Conservation (phyloP, 2,888 invertebrate genomes). For the Gerris lacustris region DNA sequence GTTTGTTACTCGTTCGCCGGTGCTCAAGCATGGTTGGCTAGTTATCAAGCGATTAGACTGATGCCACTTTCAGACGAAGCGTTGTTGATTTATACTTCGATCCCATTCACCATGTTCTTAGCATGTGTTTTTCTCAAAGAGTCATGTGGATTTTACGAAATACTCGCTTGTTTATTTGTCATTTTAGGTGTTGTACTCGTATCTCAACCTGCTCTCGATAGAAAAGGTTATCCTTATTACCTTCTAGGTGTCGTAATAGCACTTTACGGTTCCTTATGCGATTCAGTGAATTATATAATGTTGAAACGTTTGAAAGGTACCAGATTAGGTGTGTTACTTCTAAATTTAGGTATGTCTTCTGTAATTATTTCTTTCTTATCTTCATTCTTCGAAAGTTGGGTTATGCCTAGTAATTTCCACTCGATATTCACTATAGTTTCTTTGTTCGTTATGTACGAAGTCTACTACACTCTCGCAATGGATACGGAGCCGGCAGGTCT, state of each 20-base stretch:
- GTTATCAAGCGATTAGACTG: constrained; percentile 17
- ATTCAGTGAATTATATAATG: constrained; percentile 14
- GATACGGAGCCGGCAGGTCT: constrained; percentile 11
- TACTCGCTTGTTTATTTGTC: constrained; percentile 9
- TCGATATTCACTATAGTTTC: neutral
- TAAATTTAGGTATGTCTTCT: constrained; percentile 7
- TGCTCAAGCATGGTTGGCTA: neutral
- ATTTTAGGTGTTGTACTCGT: constrained; percentile 12
- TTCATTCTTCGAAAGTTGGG: constrained; percentile 14
- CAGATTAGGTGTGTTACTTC: constrained; percentile 12
- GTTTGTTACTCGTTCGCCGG: neutral
- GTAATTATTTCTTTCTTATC: neutral
- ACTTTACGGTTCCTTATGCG: constrained; percentile 10
- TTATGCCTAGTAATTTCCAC: constrained; percentile 1
- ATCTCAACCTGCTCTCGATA: neutral
- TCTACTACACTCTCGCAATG: constrained; percentile 9
- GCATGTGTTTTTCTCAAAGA: constrained; percentile 18
- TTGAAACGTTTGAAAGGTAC: constrained; percentile 7
- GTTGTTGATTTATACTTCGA: constrained; percentile 17
- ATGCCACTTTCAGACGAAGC: constrained; percentile 20
- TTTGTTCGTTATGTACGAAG: constrained; percentile 11
- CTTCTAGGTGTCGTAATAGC: constrained; percentile 6
- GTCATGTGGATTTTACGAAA: constrained; percentile 5
- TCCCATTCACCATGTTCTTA: constrained; percentile 18
- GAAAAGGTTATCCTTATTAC: constrained; percentile 8